A percentile compares a stretch with the other conserved stretches of the same genome.
Evolutionary conservation across 1,140 invertebrate species (phyloP).

Genomic region (Leptoteleia sp.): DNA sequence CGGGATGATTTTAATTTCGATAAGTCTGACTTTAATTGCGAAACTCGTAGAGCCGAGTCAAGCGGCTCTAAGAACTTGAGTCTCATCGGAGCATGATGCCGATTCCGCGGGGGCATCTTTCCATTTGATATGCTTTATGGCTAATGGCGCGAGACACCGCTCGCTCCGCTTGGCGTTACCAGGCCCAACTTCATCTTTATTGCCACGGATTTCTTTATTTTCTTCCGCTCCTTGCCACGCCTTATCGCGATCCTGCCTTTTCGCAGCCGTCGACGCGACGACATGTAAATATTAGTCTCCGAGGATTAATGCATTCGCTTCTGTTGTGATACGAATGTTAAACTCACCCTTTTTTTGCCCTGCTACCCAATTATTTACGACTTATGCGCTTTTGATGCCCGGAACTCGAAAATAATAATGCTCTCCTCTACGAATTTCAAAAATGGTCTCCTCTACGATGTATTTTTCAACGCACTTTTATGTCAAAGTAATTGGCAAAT

Average conservation of each 20-base stretch:
- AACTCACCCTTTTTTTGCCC: too few species aligned
- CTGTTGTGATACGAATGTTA: neutral
- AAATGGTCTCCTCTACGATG: too few species aligned
- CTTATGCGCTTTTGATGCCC: too few species aligned
- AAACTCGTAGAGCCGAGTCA: constrained; percentile 48
- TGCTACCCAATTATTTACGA: too few species aligned
- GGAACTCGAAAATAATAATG: too few species aligned
- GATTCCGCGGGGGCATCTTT: constrained; percentile 26
- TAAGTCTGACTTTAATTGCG: constrained; percentile 73
- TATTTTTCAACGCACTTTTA: too few species aligned
- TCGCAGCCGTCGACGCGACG: neutral
- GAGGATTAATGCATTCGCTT: neutral
- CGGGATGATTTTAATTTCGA: constrained; percentile 70
- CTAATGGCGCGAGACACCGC: constrained; percentile 48
- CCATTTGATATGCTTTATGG: constrained; percentile 30
- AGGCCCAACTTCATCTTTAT: constrained; percentile 23
- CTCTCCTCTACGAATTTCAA: too few species aligned
- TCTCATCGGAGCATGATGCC: constrained; percentile 55
- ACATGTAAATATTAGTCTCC: constrained; percentile 24
- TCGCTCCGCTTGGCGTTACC: constrained; percentile 24
- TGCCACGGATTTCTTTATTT: constrained; percentile 21
- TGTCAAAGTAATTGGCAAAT: too few species aligned
- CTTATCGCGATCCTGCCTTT: constrained; percentile 22
- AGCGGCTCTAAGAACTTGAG: too few species aligned
- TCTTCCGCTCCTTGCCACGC: neutral